Evolutionary conservation across 2,797 vertebrate genomes (phyloP).

Genomic region (Microctenopoma lineatum): DNA sequence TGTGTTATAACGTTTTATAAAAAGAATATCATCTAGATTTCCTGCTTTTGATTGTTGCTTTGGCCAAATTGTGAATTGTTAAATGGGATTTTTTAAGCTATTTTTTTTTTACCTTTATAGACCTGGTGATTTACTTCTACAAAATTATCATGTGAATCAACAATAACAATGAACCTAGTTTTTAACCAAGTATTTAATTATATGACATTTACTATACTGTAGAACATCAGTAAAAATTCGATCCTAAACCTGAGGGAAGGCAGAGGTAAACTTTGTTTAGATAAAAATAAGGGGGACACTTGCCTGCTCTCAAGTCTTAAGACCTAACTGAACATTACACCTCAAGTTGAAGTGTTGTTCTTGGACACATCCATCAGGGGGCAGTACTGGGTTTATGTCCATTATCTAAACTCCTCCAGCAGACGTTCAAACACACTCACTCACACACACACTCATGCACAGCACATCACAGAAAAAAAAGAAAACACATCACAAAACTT

Average conservation of each 20-base stretch:
- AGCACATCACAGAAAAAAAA: neutral
- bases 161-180: neutral
- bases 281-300: no score
- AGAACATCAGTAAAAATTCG: neutral
- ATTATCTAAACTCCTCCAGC: neutral
- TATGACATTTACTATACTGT: neutral
- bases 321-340: no score
- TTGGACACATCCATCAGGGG: conserved; percentile 75
- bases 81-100: neutral
- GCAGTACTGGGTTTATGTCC: conserved; percentile 74
- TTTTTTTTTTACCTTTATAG: neutral
- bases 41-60: neutral
- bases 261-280: no score
- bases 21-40: no score
- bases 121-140: neutral
- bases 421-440: neutral
- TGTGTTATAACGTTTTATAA: no score
- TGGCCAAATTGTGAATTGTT: neutral
- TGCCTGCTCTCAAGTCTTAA: no score
- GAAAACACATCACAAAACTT: conserved; percentile 10
- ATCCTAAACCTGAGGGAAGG: no score
- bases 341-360: conserved; percentile 36
- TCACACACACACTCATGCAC: neutral
- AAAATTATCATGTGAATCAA: neutral
- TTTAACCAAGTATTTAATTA: neutral